Evolutionary conservation across 2,888 invertebrate genomes (phyloP), one percentile per base, ranked within the genome.

Genomic region (Cheilosia scutellata): DNA sequence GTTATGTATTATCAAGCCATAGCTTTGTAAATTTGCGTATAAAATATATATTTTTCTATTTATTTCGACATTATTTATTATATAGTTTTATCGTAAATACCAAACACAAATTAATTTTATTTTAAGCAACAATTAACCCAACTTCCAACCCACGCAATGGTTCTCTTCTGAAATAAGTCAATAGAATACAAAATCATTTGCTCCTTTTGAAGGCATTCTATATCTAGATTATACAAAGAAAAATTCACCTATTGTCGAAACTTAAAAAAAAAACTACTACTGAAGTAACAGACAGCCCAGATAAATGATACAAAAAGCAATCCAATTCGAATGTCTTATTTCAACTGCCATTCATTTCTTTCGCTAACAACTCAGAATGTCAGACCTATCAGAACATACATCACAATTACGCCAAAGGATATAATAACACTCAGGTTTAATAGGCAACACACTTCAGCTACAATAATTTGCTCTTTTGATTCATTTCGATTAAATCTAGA

Each of bases 401-500:
- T 77, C 44, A 44, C 62, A 62, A 70, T 68, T 68, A 77, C 53
- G 70, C 70, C 62, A 70, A 77, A 77, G 77, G 77, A 77, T 62
- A 77, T 63, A 77, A 77, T 77, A 55, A 47, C 62, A 44, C 60
- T 27, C 20, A 6, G 16, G 20, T 33, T 70, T 44, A 77, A 77
- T 77, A 47, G 53, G 62, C 70, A 70, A 68, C 76, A 68, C 76
- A 77, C 68, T 68, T 60, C 76, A 68, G 44, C 2, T 16, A 37
- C 44, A 58, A 47, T 70, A 70, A 77, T 77, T 77, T 77, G 70
- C 77, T 77, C 62, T 70, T 77, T 77, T 77, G 77, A 77, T 70
- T 77, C 70, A 70, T 55, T 77, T 77, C 70, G 77, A 77, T 77
- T 70, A 77, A 62, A 77, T 77, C 70, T 70, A 27, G 77, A 77